These are phyloP conservation scores for Colostygia pectinataria DNA, from an alignment of 2,888 invertebrate genomes.

Conservation along the genomic window DNA sequence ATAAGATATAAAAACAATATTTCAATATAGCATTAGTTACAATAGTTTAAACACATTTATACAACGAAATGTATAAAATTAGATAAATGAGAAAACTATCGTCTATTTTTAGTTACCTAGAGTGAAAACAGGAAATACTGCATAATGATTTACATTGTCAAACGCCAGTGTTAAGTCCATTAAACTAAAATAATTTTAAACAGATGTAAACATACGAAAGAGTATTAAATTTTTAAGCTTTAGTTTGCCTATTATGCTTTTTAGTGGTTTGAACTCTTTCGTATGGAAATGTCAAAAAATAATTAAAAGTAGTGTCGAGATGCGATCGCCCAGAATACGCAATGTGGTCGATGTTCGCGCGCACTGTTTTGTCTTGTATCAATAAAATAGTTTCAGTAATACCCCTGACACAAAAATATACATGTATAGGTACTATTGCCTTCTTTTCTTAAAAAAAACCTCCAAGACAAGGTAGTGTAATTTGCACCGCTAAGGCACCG, in stretches of 20 bases:
- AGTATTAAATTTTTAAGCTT: constrained; percentile 38
- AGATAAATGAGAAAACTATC: not conserved
- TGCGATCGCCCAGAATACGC: constrained; percentile 56
- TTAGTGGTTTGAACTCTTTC: constrained; percentile 37
- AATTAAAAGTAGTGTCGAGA: constrained; percentile 34
- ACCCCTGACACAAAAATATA: constrained; percentile 10
- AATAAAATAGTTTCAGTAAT: constrained; percentile 1
- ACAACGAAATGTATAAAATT: too few relatives aligned
- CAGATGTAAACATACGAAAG: constrained; percentile 30
- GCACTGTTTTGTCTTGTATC: constrained; percentile 64
- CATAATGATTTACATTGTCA: not conserved
- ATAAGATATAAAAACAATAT: too few relatives aligned
- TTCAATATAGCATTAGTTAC: too few relatives aligned
- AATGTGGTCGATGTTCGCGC: constrained; percentile 70
- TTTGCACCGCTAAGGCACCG: constrained; percentile 73
- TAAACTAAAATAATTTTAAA: not conserved
- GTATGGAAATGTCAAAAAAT: constrained; percentile 22
- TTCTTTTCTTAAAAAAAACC: constrained; percentile 10
- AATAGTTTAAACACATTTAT: too few relatives aligned
- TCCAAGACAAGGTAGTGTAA: constrained; percentile 62
- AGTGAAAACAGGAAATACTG: too few relatives aligned
- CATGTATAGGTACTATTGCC: constrained; percentile 13
- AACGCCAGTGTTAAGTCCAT: not conserved
- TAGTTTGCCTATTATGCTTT: constrained; percentile 47
- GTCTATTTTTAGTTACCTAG: too few relatives aligned